These are phyloP conservation scores for Melinopterus prodromus DNA, from an alignment of 2,888 invertebrate genomes.

Conservation along the genomic window DNA sequence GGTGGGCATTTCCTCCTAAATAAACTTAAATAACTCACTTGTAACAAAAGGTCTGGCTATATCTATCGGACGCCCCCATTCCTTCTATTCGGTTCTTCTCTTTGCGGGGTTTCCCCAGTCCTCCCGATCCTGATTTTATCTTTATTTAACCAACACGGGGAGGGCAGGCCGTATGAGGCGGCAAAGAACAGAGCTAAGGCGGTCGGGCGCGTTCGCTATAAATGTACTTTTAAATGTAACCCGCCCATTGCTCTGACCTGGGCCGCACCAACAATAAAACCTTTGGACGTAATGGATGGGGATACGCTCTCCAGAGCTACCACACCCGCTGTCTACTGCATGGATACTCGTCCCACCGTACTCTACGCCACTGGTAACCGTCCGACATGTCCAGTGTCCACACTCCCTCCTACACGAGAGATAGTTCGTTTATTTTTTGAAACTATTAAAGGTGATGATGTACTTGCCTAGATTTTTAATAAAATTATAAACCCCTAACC, in stretches of 20 bases:
- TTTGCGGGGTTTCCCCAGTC: not conserved
- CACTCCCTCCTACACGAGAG: no score
- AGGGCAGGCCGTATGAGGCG: not conserved
- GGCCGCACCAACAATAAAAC: constrained; percentile 55
- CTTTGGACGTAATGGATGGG: constrained; percentile 56
- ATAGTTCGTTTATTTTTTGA: no score
- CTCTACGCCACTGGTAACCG: not conserved
- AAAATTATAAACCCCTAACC: no score
- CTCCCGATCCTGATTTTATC: constrained; percentile 18
- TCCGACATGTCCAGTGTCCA: not conserved
- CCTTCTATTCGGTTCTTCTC: no score
- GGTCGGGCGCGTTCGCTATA: constrained; percentile 40
- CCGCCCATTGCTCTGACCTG: constrained; percentile 51
- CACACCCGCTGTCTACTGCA: not conserved
- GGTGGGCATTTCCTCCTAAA: no score
- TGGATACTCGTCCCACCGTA: not conserved
- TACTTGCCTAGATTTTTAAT: no score
- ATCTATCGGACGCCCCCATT: no score
- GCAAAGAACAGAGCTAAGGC: constrained; percentile 30
- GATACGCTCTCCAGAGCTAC: constrained; percentile 34
- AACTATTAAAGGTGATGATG: no score
- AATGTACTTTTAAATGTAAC: constrained; percentile 50
- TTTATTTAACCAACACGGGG: constrained; percentile 28
- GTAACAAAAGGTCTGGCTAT: no score
- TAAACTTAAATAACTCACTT: no score